Conservation (phyloP, 2,113 vertebrate genomes). For the Channa maculata region DNA sequence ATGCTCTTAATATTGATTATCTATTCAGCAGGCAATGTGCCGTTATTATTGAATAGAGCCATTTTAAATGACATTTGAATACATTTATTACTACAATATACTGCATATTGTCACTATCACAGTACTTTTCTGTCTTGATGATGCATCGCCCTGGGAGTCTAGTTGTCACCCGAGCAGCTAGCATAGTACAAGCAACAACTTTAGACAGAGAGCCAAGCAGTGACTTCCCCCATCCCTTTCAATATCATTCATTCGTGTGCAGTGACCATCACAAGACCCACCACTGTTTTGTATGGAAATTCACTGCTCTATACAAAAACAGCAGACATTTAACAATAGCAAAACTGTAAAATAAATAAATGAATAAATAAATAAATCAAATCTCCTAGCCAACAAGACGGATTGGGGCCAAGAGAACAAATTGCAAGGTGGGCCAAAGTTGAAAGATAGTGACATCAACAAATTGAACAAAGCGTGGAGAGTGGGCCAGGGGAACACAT, state of each 20-base stretch:
- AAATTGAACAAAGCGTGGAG: slow-evolving; percentile 37
- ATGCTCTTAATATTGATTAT: not conserved
- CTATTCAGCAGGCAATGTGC: not conserved
- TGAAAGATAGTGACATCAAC: slow-evolving; percentile 49
- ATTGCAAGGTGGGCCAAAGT: slow-evolving; percentile 40
- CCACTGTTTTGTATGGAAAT: slow-evolving; percentile 11
- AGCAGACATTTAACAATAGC: not conserved
- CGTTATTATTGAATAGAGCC: not conserved
- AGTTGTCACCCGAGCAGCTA: slow-evolving; percentile 75
- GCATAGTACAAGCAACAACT: slow-evolving; percentile 55
- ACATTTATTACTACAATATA: slow-evolving; percentile 43
- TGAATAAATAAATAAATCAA: slow-evolving; percentile 35
- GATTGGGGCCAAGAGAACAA: slow-evolving; percentile 36
- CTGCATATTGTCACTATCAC: slow-evolving; percentile 34
- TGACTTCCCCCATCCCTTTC: slow-evolving; percentile 59
- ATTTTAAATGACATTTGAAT: slow-evolving; percentile 24
- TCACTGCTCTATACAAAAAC: not conserved
- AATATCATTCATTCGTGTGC: slow-evolving; percentile 58
- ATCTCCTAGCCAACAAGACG: not conserved
- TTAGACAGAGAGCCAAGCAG: slow-evolving; percentile 61
- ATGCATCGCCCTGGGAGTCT: slow-evolving; percentile 61
- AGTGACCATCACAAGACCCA: slow-evolving; percentile 39
- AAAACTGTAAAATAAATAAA: slow-evolving; percentile 12
- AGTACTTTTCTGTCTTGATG: slow-evolving; percentile 46
- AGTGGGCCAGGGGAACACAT: slow-evolving; percentile 75